Evolutionary conservation across 1,140 invertebrate species (phyloP).

Genomic region (Saccostrea glomerata): DNA sequence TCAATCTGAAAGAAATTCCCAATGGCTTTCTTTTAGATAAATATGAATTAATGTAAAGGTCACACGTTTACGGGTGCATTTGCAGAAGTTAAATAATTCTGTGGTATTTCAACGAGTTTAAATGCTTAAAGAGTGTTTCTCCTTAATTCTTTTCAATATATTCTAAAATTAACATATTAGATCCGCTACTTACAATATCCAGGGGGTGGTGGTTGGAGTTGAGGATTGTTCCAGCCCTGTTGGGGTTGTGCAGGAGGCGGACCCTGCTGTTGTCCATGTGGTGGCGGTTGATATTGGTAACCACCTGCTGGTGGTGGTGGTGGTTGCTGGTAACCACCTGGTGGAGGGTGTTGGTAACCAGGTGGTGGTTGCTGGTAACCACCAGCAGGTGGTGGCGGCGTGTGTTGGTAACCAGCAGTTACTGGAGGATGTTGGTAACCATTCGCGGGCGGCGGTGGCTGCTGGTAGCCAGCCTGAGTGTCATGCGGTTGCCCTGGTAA

Average conservation of each 20-base stretch:
- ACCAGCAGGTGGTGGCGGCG: neutral
- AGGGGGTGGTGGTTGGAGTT: neutral
- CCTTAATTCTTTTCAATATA: too few relatives aligned
- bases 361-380: neutral
- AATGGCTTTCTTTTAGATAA: too few relatives aligned
- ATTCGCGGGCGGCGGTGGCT: neutral
- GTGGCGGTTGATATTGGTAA: neutral
- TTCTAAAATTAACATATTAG: too few relatives aligned
- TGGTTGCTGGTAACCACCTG: neutral
- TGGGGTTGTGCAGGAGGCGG: neutral
- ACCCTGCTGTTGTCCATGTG: neutral
- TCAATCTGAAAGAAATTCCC: too few relatives aligned
- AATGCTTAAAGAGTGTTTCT: too few relatives aligned
- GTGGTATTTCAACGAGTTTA: too few relatives aligned
- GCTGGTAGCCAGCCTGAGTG: too few relatives aligned
- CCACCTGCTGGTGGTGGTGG: neutral
- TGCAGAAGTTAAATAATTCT: too few relatives aligned
- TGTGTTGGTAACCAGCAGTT: neutral
- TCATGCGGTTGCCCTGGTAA: neutral
- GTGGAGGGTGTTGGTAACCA: neutral
- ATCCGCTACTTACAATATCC: neutral
- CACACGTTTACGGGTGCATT: too few relatives aligned
- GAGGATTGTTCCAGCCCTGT: neutral
- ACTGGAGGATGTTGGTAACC: neutral
- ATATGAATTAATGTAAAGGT: too few relatives aligned